Evolutionary conservation across 2,113 vertebrate species (phyloP).

Genomic region (Corydoras sp.): DNA sequence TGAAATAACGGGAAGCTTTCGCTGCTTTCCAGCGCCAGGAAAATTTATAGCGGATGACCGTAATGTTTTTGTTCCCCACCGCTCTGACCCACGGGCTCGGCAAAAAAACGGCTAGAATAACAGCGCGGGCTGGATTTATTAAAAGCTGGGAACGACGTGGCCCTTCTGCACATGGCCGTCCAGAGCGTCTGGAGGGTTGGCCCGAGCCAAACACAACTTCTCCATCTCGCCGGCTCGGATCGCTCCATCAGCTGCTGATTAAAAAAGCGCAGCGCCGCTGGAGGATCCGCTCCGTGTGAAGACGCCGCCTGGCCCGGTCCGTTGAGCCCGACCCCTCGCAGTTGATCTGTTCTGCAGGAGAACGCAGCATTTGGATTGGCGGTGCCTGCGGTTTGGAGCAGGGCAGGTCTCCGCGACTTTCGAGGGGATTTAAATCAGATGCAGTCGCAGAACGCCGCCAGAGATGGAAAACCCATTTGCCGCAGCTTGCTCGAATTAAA

Average conservation of each 20-base stretch:
- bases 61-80: conserved; percentile 45
- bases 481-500: conserved; percentile 15
- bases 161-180: conserved; percentile 54
- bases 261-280: conserved; percentile 44
- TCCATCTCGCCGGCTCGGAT: conserved; percentile 49
- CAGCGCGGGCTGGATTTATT: conserved; percentile 52
- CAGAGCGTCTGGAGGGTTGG: conserved; percentile 44
- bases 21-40: conserved; percentile 25
- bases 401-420: conserved; percentile 1
- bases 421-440: conserved; percentile 31
- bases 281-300: conserved; percentile 45
- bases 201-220: conserved; percentile 61
- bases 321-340: conserved; percentile 35
- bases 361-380: conserved; percentile 32
- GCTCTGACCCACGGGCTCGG: conserved; percentile 25
- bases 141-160: conserved; percentile 40
- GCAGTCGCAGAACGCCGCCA: conserved; percentile 22
- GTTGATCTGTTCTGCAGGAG: conserved; percentile 30
- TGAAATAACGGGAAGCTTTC: too few relatives aligned
- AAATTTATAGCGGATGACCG: conserved; percentile 39
- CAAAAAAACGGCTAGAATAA: conserved; percentile 50
- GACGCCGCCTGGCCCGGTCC: conserved; percentile 50
- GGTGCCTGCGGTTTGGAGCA: conserved; percentile 28
- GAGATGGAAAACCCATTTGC: conserved; percentile 37
- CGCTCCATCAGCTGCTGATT: conserved; percentile 61